Conservation (phyloP, 2,113 vertebrate genomes). For the Boleophthalmus pectinirostris region DNA sequence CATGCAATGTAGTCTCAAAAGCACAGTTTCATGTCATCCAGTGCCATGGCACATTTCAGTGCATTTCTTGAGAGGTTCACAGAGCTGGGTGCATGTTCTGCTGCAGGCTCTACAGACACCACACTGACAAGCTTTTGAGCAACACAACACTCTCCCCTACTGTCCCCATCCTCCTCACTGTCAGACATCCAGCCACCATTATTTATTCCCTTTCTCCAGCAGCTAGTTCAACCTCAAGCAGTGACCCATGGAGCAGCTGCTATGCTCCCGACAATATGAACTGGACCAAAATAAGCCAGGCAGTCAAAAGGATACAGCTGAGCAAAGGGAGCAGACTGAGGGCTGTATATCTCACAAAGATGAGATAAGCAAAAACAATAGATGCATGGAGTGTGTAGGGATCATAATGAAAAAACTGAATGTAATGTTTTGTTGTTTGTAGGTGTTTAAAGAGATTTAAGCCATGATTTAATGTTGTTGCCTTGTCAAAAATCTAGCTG, state of each 20-base stretch:
- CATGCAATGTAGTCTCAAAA: not conserved
- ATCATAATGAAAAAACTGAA: slow-evolving; percentile 21
- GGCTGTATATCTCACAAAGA: slow-evolving; percentile 19
- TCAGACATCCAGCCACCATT: slow-evolving; percentile 36
- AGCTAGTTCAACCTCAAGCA: slow-evolving; percentile 49
- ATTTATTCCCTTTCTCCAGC: slow-evolving; percentile 24
- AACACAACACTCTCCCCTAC: not conserved
- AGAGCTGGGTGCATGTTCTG: slow-evolving; percentile 36
- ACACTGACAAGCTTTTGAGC: slow-evolving; percentile 37
- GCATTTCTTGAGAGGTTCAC: slow-evolving; percentile 15
- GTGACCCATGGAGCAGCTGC: slow-evolving; percentile 49
- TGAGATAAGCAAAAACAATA: slow-evolving; percentile 11
- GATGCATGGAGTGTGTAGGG: not conserved
- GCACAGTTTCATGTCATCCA: slow-evolving; percentile 36
- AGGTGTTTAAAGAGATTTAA: slow-evolving; percentile 30
- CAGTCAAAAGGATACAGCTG: slow-evolving; percentile 23
- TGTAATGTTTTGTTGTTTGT: slow-evolving; percentile 47
- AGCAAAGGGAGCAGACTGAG: slow-evolving; percentile 2
- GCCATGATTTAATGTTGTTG: too few species aligned
- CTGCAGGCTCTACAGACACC: slow-evolving; percentile 37
- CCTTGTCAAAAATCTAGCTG: too few species aligned
- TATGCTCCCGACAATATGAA: slow-evolving; percentile 37
- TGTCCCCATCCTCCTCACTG: slow-evolving; percentile 19
- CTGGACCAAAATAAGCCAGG: slow-evolving; percentile 47
- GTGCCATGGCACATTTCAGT: slow-evolving; percentile 43